Percentiles rank a stretch among this genome's conserved stretches.
These are phyloP conservation scores for Andrena bicolor DNA, from an alignment of 2,888 invertebrate species.

Conservation along the genomic window DNA sequence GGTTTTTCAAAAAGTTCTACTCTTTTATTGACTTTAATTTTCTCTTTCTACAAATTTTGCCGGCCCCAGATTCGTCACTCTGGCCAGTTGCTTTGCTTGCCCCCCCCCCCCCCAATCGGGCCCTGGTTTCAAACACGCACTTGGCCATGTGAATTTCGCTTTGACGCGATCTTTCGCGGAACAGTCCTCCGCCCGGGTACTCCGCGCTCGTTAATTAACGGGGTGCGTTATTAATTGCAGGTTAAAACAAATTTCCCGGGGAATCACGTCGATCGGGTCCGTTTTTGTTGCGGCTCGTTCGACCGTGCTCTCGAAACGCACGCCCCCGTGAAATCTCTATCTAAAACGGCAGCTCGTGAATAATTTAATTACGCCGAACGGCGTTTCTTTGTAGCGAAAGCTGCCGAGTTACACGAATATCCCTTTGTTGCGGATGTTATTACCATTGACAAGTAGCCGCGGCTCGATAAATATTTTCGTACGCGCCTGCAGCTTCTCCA, in stretches of 20 bases:
- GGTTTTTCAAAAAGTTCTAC: no score
- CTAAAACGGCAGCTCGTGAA: conserved; percentile 1
- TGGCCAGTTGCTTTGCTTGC: no score
- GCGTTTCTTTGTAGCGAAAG: no score
- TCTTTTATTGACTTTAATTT: no score
- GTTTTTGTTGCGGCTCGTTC: not conserved
- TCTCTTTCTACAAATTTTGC: no score
- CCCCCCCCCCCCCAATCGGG: no score
- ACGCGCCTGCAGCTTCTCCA: not conserved
- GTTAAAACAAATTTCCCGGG: not conserved
- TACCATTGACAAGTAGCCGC: not conserved
- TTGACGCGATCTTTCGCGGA: conserved; percentile 23
- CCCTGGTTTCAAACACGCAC: not conserved
- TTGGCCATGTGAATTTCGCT: conserved; percentile 36
- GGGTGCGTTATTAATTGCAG: conserved; percentile 30
- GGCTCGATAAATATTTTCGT: conserved; percentile 3
- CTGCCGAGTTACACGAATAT: not conserved
- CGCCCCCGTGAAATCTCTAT: not conserved
- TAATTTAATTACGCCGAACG: not conserved
- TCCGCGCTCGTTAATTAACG: conserved; percentile 23
- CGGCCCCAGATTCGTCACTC: no score
- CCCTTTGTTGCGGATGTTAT: not conserved
- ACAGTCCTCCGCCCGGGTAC: conserved; percentile 5
- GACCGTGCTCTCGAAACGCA: not conserved
- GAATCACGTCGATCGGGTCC: not conserved